Base-by-base conservation (phyloP, 2,888 invertebrate genomes). In the Tupiocoris notatus region DNA sequence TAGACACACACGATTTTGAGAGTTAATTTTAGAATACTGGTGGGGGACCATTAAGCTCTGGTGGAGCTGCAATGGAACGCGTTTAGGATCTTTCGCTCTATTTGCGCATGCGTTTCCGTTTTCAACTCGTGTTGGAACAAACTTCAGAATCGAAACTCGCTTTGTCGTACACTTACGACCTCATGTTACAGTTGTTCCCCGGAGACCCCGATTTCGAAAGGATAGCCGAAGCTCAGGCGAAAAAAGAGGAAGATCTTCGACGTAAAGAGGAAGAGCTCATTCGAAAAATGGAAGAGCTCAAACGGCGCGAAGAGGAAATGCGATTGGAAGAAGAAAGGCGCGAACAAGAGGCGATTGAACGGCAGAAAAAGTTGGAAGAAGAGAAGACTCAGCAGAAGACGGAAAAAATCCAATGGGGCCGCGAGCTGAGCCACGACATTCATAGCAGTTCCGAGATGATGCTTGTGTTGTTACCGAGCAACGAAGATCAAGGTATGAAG, bases 381-480 rank as follows among this genome's bases (percentile, higher is more conserved):
- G 57, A 17, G 7, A 56, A 21, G 56, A 56, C 54, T 16, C 21
- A 2, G 9, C 22, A 54, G 16, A 71, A 61, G 1, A 59, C 17
- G 12, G 22, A 23, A 2, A 61, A 39, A 23, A 23, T 64, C 17
- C 57, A 65, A 39, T 78, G 78, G 78, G 78, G 76, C 18, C 59
- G 73, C 63, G 78, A 78, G 57, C 68, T 76, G 2, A 78, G 78
- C 68, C 79, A 79, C 66, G 79, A 76, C 12, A 78, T 78, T 58
- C 81, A 79, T 75, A 90, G 89, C 58, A 92, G 92, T 84, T 91
- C 90, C 70, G 94, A 94, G 84, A 91, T 93, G 82, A 92, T 94
- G 91, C 85, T 93, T 79, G 91, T 93, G 68, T 86, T 94, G 64
- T 77, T 82, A 22, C 82, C 82, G 0, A 78, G 82, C 54, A 80